A percentile compares a stretch with the other conserved stretches of the same genome.
These are phyloP conservation scores for Meandrusa payeni DNA, from an alignment of 2,888 invertebrate species.

Conservation along the genomic window DNA sequence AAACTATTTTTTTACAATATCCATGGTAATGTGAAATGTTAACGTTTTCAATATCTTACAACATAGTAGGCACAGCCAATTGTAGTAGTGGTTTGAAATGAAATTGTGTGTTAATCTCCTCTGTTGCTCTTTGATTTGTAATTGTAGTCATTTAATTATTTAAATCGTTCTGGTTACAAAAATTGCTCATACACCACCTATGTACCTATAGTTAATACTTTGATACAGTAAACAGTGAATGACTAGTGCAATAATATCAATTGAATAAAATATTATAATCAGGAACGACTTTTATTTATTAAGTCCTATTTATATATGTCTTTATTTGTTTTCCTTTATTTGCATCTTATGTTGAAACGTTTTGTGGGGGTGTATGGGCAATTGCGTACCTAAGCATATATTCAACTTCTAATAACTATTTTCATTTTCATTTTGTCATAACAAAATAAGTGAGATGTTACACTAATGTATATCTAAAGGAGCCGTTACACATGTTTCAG, in stretches of 20 bases:
- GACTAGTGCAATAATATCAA: constrained; percentile 62
- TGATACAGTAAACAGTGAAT: constrained; percentile 38
- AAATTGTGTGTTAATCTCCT: no score
- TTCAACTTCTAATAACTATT: constrained; percentile 8
- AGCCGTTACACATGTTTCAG: constrained; percentile 24
- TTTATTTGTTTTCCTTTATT: constrained; percentile 54
- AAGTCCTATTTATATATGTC: constrained; percentile 64
- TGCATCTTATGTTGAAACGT: constrained; percentile 49
- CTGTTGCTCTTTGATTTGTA: constrained; percentile 13
- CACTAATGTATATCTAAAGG: constrained; percentile 3
- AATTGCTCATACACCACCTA: constrained; percentile 79
- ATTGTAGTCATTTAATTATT: constrained; percentile 13
- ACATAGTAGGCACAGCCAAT: constrained; percentile 10
- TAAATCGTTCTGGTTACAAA: constrained; percentile 31
- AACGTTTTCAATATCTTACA: constrained; percentile 7
- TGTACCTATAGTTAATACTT: constrained; percentile 56
- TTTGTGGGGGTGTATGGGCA: constrained; percentile 81
- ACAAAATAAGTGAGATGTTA: constrained; percentile 1
- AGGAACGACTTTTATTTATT: constrained; percentile 71
- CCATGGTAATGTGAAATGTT: constrained; percentile 16
- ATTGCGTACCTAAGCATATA: constrained; percentile 41
- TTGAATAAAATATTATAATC: constrained; percentile 69
- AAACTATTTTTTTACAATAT: constrained; percentile 21
- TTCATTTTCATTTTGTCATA: constrained; percentile 1
- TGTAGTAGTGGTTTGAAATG: constrained; percentile 1